These are phyloP conservation scores for Mechanitis messenoides DNA, from an alignment of 2,888 invertebrate genomes.

Conservation along the genomic window DNA sequence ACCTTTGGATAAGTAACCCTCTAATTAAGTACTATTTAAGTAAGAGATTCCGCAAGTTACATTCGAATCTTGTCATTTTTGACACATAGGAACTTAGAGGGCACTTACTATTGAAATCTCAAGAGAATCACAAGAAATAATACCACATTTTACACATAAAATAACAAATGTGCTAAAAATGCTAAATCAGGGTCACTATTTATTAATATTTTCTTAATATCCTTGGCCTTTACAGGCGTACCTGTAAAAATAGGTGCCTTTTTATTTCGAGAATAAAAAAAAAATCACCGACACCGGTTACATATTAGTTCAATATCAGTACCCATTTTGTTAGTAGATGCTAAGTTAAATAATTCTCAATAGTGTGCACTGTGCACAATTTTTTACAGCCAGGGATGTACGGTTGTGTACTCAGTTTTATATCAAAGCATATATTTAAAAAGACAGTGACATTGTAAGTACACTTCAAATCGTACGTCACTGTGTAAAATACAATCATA, in stretches of 20 bases:
- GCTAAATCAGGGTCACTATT: conserved; percentile 15
- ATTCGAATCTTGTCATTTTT: conserved; percentile 27
- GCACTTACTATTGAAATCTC: conserved; percentile 50
- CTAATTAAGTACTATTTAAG: conserved; percentile 73
- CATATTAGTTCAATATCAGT: conserved; percentile 33
- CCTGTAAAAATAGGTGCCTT: conserved; percentile 58
- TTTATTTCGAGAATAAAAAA: conserved; percentile 9
- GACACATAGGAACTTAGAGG: conserved; percentile 58
- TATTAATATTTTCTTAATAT: conserved; percentile 54
- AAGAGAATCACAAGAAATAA: conserved; percentile 39
- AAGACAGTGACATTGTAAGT: background rate
- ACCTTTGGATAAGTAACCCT: conserved; percentile 60
- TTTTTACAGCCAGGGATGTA: conserved; percentile 24
- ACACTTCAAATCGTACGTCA: conserved; percentile 13
- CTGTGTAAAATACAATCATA: conserved; percentile 16
- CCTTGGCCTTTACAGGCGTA: conserved; percentile 63
- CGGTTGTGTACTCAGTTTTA: conserved; percentile 16
- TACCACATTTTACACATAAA: conserved; percentile 38
- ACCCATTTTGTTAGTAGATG: conserved; percentile 47
- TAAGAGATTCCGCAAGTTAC: conserved; percentile 58
- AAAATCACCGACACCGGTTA: conserved; percentile 37
- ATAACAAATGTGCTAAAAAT: conserved; percentile 1
- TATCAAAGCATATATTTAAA: background rate
- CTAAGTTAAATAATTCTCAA: conserved; percentile 31
- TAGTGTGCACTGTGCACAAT: conserved; percentile 30